Percentiles rank a stretch among this genome's conserved stretches.
Evolutionary conservation across 2,797 vertebrate species (phyloP).

Genomic region (Dermochelys coriacea): DNA sequence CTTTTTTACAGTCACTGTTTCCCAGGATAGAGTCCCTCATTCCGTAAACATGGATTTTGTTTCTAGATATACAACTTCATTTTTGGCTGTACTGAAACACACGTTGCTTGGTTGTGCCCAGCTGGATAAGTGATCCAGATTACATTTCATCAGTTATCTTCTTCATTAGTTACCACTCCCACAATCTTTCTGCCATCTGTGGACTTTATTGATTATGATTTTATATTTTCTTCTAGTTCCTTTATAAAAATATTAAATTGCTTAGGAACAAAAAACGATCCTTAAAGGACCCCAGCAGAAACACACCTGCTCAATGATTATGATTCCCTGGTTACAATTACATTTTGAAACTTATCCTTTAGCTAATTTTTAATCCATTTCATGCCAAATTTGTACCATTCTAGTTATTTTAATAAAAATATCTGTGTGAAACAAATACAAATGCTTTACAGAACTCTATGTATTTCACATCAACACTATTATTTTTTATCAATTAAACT

Average conservation of each 20-base stretch:
- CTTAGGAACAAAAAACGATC: conserved; percentile 31
- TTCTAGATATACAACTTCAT: neutral
- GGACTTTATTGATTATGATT: conserved; percentile 55
- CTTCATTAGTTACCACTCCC: conserved; percentile 51
- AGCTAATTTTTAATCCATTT: conserved; percentile 67
- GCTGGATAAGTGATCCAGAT: conserved; percentile 36
- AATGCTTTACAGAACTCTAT: conserved; percentile 51
- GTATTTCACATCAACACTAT: conserved; percentile 44
- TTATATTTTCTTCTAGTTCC: conserved; percentile 59
- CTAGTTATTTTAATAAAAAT: conserved; percentile 72
- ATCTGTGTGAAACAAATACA: neutral
- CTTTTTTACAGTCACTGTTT: neutral
- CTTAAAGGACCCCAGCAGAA: conserved; percentile 51
- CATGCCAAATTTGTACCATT: conserved; percentile 62
- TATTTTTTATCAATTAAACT: neutral
- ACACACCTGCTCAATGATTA: conserved; percentile 36
- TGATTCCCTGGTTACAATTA: conserved; percentile 66
- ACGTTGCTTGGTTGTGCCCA: neutral
- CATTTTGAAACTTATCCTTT: conserved; percentile 39
- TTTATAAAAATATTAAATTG: conserved; percentile 39
- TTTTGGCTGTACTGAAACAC: neutral
- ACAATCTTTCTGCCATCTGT: conserved; percentile 14
- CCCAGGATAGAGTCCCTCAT: neutral
- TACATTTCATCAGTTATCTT: conserved; percentile 3
- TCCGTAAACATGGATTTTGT: neutral